Evolutionary conservation across 2,113 vertebrate species (phyloP).

Genomic region (Anhinga anhinga): DNA sequence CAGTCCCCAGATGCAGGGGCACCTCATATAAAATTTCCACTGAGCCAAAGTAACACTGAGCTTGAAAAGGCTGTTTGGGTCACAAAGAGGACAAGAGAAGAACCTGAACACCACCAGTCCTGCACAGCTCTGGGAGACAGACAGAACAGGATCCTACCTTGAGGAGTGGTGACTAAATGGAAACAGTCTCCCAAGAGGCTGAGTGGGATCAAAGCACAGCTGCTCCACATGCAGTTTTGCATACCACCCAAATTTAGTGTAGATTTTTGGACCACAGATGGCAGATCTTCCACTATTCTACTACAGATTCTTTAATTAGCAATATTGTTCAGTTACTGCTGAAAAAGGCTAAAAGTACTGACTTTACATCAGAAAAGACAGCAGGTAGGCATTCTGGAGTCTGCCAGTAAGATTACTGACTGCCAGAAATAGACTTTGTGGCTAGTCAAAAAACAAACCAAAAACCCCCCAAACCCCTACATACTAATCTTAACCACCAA

Average conservation of each 20-base stretch:
- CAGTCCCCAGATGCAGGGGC: not conserved
- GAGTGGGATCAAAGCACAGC: not conserved
- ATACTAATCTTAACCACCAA: not conserved
- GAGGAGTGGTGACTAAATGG: not conserved
- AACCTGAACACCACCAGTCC: not conserved
- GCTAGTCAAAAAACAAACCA: not conserved
- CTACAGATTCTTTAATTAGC: not conserved
- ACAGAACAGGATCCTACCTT: not conserved
- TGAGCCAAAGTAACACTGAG: not conserved
- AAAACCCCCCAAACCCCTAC: not conserved
- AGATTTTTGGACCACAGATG: not conserved
- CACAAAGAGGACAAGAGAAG: not conserved
- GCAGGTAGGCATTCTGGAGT: not conserved
- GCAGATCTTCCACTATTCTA: not conserved
- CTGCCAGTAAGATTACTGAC: not conserved
- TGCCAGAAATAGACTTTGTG: not conserved
- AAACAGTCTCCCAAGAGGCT: not conserved
- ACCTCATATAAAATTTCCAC: not conserved
- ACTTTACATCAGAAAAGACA: not conserved
- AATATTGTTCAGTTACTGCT: not conserved
- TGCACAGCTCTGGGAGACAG: not conserved
- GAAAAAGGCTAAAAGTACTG: not conserved
- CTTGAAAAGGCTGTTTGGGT: not conserved
- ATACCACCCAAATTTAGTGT: not conserved
- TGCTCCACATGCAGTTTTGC: not conserved